A percentile compares a stretch with the other conserved stretches of the same genome.
Conservation (phyloP, 2,888 invertebrate species). For the Hirtodrosophila confusa region DNA sequence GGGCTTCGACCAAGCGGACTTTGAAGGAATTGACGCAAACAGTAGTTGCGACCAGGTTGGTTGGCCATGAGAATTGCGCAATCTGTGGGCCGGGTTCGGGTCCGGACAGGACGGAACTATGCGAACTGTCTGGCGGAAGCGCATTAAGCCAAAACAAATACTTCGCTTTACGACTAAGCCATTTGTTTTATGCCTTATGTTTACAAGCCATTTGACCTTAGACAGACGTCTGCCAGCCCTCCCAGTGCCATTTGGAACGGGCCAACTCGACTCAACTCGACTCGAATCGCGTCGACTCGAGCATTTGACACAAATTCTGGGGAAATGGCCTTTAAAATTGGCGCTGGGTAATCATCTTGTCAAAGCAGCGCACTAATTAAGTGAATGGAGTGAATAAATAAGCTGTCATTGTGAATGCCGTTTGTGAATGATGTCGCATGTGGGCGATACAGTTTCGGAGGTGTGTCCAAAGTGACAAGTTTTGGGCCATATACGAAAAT, state of each 20-base stretch:
- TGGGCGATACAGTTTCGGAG: constrained; percentile 8
- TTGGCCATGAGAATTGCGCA: constrained; percentile 46
- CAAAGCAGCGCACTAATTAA: constrained; percentile 1
- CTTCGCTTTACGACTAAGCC: constrained; percentile 56
- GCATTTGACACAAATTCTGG: constrained; percentile 48
- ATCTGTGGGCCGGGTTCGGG: constrained; percentile 10
- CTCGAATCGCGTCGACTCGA: not conserved
- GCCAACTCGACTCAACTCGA: constrained; percentile 11
- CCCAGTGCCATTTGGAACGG: constrained; percentile 16
- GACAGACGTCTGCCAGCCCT: constrained; percentile 41
- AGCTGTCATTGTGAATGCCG: too few relatives aligned
- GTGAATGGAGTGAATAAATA: too few relatives aligned
- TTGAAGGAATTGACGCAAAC: too few relatives aligned
- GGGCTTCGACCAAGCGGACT: too few relatives aligned
- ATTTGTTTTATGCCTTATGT: constrained; percentile 55
- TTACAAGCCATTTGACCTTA: constrained; percentile 70
- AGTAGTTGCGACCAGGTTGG: not conserved
- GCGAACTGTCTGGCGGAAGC: constrained; percentile 35
- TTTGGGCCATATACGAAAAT: constrained; percentile 35
- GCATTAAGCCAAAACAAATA: constrained; percentile 47
- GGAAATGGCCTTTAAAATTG: constrained; percentile 48
- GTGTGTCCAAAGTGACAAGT: constrained; percentile 33
- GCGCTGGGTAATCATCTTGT: constrained; percentile 15
- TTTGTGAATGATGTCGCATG: constrained; percentile 3
- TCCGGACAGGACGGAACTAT: constrained; percentile 6